These are phyloP conservation scores for Ridgeia piscesae DNA, from an alignment of 1,140 invertebrate genomes.

Conservation along the genomic window DNA sequence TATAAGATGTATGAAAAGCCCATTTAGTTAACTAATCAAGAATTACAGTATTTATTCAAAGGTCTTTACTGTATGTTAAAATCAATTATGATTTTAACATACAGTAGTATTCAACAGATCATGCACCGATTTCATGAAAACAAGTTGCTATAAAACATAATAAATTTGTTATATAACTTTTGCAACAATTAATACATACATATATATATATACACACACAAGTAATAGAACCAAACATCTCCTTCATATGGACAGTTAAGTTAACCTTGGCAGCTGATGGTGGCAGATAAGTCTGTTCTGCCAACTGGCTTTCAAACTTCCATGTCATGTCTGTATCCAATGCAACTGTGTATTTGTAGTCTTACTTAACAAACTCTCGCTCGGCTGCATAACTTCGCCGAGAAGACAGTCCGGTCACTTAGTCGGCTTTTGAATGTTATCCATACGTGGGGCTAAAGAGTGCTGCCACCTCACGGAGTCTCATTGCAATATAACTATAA, in stretches of 20 bases:
- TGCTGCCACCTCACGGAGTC: too few species aligned
- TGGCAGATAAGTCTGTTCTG: not conserved
- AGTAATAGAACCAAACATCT: not conserved
- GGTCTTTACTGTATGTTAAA: not conserved
- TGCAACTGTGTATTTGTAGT: not conserved
- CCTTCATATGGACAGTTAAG: not conserved
- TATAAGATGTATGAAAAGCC: not conserved
- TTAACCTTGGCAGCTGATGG: not conserved
- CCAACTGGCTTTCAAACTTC: too few species aligned
- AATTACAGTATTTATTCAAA: not conserved
- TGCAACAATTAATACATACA: not conserved
- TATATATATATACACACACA: too few species aligned
- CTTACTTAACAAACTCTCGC: too few species aligned
- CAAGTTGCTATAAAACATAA: not conserved
- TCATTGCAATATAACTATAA: too few species aligned
- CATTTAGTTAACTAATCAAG: not conserved
- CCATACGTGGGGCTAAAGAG: too few species aligned
- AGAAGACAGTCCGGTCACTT: too few species aligned
- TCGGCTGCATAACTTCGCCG: too few species aligned
- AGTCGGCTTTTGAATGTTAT: too few species aligned
- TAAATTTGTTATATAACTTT: not conserved
- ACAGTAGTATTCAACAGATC: not conserved
- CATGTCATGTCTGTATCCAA: too few species aligned
- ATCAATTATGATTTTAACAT: not conserved
- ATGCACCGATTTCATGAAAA: not conserved